Conservation (phyloP, 2,113 vertebrate species). For the Vidua macroura region DNA sequence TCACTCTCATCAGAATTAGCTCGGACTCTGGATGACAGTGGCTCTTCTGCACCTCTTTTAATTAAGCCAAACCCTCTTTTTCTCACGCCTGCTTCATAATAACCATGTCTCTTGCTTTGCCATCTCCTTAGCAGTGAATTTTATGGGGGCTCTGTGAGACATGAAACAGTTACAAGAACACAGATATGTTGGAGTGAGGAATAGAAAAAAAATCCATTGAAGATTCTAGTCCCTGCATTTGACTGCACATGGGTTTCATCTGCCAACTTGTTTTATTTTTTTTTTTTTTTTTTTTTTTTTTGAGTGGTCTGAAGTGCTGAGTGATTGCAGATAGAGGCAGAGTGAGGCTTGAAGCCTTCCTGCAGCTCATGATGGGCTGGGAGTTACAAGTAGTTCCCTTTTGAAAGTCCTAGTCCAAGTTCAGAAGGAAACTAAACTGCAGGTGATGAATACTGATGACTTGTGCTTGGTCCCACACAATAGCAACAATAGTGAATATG, state of each 20-base stretch:
- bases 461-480: conserved; percentile 42
- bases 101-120: neutral
- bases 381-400: conserved; percentile 42
- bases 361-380: conserved; percentile 23
- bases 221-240: conserved; percentile 22
- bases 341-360: conserved; percentile 27
- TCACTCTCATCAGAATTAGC: neutral
- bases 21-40: too few relatives aligned
- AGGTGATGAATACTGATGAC: conserved; percentile 51
- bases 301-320: conserved; percentile 50
- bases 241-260: neutral
- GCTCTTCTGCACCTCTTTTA: neutral
- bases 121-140: neutral
- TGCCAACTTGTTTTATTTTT: neutral
- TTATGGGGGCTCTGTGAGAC: neutral
- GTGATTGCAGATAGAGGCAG: conserved; percentile 39
- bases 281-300: neutral
- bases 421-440: conserved; percentile 47
- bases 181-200: conserved; percentile 27
- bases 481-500: conserved; percentile 39
- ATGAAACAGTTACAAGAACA: conserved; percentile 1
- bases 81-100: neutral
- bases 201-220: conserved; percentile 12
- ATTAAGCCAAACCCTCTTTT: neutral
- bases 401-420: conserved; percentile 35